Conservation (phyloP, 2,113 vertebrate species). For the Vulpes vulpes region DNA sequence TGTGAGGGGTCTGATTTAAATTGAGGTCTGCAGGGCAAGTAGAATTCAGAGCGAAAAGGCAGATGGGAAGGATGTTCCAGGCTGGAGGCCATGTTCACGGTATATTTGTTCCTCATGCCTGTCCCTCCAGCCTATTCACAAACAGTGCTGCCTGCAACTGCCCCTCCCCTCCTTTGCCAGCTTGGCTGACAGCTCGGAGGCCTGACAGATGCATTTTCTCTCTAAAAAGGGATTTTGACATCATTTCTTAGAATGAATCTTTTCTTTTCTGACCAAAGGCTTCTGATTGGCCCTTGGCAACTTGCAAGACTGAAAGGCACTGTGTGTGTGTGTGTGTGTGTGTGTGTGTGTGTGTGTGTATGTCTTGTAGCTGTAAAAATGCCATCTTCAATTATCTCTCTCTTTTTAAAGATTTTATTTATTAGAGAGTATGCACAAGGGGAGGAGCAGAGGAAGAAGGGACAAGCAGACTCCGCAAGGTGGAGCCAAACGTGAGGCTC, state of each 20-base stretch:
- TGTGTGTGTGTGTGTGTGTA: background rate
- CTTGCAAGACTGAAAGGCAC: background rate
- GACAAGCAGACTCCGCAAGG: background rate
- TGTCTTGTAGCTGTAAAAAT: background rate
- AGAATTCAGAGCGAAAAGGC: background rate
- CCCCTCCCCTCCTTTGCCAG: background rate
- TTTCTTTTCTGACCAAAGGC: background rate
- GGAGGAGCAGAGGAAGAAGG: background rate
- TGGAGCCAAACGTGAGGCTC: background rate
- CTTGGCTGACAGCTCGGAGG: background rate
- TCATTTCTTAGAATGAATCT: background rate
- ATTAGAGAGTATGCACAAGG: background rate
- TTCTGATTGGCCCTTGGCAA: background rate
- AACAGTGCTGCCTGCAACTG: background rate
- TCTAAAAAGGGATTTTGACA: background rate
- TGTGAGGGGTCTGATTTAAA: background rate
- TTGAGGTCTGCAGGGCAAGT: background rate
- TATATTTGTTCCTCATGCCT: background rate
- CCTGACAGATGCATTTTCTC: conserved; percentile 36
- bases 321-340: background rate
- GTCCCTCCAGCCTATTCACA: background rate
- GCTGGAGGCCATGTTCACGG: background rate
- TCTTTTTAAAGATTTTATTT: background rate
- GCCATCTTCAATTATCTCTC: background rate
- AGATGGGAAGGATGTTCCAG: background rate